A percentile compares a stretch with the other conserved stretches of the same genome.
These are phyloP conservation scores for Cossypha niveicapilla DNA, from an alignment of 2,797 vertebrate genomes.

Conservation along the genomic window DNA sequence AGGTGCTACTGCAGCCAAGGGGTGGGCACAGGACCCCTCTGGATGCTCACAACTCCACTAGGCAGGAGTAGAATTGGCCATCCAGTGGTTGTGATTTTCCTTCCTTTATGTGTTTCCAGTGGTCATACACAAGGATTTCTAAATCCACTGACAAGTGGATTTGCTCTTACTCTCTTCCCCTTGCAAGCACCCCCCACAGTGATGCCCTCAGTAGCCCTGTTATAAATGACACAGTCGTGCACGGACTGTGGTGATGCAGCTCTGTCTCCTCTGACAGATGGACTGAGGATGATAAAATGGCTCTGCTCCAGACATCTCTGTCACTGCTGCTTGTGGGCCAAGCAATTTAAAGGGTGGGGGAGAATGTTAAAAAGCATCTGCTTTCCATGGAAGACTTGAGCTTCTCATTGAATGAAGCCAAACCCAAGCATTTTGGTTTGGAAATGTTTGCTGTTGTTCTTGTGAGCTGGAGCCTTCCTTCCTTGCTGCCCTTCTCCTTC, in stretches of 20 bases:
- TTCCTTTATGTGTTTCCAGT: background rate
- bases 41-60: background rate
- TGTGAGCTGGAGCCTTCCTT: background rate
- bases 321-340: constrained; percentile 32
- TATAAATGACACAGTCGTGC: background rate
- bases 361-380: constrained; percentile 52
- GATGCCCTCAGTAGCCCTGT: background rate
- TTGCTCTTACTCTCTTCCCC: background rate
- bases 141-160: background rate
- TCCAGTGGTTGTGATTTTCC: background rate
- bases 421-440: background rate
- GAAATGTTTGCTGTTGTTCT: background rate
- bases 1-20: background rate
- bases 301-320: constrained; percentile 20
- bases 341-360: constrained; percentile 12
- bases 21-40: rapidly evolving
- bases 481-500: background rate
- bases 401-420: constrained; percentile 25
- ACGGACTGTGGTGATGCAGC: background rate
- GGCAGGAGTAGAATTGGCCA: background rate
- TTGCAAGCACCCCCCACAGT: background rate
- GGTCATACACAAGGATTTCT: background rate
- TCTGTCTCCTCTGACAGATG: constrained; percentile 30
- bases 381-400: constrained; percentile 25
- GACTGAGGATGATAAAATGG: constrained; percentile 29